These are phyloP conservation scores for Hypolimnas misippus DNA, from an alignment of 2,888 invertebrate genomes.

Conservation along the genomic window DNA sequence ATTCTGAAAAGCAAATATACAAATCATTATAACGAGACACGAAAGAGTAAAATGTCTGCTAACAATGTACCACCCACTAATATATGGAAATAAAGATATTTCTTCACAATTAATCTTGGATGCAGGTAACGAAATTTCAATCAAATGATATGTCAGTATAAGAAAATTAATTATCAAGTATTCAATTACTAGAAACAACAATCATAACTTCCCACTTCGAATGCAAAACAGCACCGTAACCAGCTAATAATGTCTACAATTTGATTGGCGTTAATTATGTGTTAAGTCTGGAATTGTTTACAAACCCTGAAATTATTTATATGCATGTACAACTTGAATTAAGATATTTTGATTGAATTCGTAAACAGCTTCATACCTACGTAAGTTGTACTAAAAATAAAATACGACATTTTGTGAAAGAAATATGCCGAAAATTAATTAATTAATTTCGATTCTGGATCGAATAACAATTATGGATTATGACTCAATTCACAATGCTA, in stretches of 20 bases:
- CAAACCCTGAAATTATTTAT: neutral
- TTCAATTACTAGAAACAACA: slow-evolving; percentile 29
- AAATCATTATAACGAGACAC: neutral
- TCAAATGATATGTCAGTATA: slow-evolving; percentile 26
- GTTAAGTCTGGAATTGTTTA: neutral
- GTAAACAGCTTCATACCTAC: too few relatives aligned
- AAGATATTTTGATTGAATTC: neutral
- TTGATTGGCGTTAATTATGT: slow-evolving; percentile 9
- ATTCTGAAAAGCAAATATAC: too few relatives aligned
- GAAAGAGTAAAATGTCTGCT: neutral
- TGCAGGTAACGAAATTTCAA: slow-evolving; percentile 23
- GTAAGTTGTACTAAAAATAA: too few relatives aligned
- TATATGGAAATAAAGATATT: slow-evolving; percentile 17
- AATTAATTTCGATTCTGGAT: too few relatives aligned
- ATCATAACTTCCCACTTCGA: slow-evolving; percentile 20
- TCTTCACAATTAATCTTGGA: slow-evolving; percentile 33
- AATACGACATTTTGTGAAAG: too few relatives aligned
- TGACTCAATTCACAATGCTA: too few relatives aligned
- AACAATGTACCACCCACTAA: slow-evolving; percentile 21
- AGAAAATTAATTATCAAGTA: slow-evolving; percentile 36
- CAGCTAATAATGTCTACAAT: neutral
- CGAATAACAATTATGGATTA: too few relatives aligned
- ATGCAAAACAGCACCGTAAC: slow-evolving; percentile 1
- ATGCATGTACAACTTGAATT: neutral
- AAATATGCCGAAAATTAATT: too few relatives aligned